phyloP scores from a whole-genome alignment of 2,888 invertebrate species.

The Lochmaea crataegi region DNA sequence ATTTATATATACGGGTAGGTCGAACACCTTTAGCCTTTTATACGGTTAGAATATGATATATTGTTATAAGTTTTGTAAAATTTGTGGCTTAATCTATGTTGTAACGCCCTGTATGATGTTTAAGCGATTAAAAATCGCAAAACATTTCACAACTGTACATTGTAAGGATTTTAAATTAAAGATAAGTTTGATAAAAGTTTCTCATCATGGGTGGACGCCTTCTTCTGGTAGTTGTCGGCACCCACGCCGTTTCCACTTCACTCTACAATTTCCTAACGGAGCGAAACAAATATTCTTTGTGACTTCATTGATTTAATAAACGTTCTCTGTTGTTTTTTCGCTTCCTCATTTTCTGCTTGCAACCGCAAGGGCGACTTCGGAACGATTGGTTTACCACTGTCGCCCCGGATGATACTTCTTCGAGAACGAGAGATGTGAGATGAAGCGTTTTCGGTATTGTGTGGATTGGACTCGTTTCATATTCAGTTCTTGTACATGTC shows the following conservation, averaged over 20 bases:
- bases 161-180: slow-evolving; percentile 21
- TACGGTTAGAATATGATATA: background rate
- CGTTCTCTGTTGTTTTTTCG: slow-evolving; percentile 21
- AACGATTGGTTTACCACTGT: background rate
- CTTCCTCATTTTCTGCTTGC: slow-evolving; percentile 30
- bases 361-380: slow-evolving; percentile 22
- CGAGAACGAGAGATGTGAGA: slow-evolving; percentile 6
- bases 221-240: slow-evolving; percentile 26
- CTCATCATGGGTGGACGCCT: slow-evolving; percentile 33
- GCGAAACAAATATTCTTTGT: slow-evolving; percentile 43
- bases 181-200: slow-evolving; percentile 28
- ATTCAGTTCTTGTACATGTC: too few species aligned
- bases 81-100: too few species aligned
- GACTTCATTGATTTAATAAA: slow-evolving; percentile 33
- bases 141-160: background rate
- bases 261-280: slow-evolving; percentile 45
- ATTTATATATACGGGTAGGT: slow-evolving; percentile 9
- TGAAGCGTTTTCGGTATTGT: background rate
- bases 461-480: background rate
- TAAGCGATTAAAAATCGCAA: background rate
- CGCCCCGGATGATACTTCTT: slow-evolving; percentile 2
- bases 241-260: slow-evolving; percentile 47
- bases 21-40: slow-evolving; percentile 8
- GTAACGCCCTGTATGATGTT: too few species aligned
- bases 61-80: too few species aligned